Percentiles rank a stretch among this genome's conserved stretches.
Evolutionary conservation across 2,797 vertebrate genomes (phyloP).

Genomic region (Sebastes nivosus): DNA sequence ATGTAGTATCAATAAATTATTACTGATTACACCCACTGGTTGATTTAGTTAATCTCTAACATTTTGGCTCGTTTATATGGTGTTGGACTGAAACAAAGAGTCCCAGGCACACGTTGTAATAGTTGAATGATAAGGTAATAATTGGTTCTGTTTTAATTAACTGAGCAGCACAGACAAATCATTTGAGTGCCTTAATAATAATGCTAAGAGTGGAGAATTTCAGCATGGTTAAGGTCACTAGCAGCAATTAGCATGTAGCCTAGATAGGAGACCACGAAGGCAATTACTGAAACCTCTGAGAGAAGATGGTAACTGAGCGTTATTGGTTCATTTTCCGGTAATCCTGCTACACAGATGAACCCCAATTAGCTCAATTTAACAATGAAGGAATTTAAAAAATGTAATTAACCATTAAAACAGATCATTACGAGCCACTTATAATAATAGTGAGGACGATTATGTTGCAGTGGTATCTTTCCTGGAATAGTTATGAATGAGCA

Average conservation of each 20-base stretch:
- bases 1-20: not conserved
- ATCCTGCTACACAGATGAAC: not conserved
- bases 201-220: slow-evolving; percentile 6
- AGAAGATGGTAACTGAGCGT: not conserved
- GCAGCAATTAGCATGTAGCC: slow-evolving; percentile 18
- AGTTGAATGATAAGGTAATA: not conserved
- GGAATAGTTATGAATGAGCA: not conserved
- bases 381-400: not conserved
- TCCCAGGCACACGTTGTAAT: not conserved
- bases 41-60: not conserved
- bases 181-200: not conserved
- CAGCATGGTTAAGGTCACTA: slow-evolving; percentile 8
- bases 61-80: not conserved
- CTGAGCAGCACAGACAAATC: not conserved
- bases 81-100: not conserved
- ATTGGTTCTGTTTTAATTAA: slow-evolving; percentile 29
- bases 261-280: not conserved
- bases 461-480: not conserved
- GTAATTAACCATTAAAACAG: not conserved
- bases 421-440: not conserved
- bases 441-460: not conserved
- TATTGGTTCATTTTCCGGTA: not conserved
- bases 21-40: not conserved
- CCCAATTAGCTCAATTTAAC: not conserved
- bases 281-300: slow-evolving; percentile 7